These are phyloP conservation scores for rat (Rattus norvegicus) DNA, from an alignment of 2,113 vertebrate genomes.

Conservation along the genomic window GRCr8 NC_086024.1:16588501-16589000, in stretches of 20 bases:
- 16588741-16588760: background rate
- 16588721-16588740: background rate
- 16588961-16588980: too few species aligned
- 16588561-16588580: background rate
- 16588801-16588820: background rate
- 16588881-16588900: too few species aligned
- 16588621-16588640: background rate
- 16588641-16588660: background rate
- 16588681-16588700: background rate
- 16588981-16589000: too few species aligned
- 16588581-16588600: background rate
- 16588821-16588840: background rate
- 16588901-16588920: too few species aligned
- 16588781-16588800: background rate
- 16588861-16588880: too few species aligned
- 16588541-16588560: too few species aligned
- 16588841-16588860: too few species aligned
- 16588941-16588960: too few species aligned
- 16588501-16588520: background rate
- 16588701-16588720: background rate
- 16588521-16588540: background rate
- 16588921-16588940: too few species aligned
- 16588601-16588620: background rate
- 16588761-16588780: background rate
- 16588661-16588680: background rate